Conservation (phyloP, 2,888 invertebrate species). For the Plebejus argus region DNA sequence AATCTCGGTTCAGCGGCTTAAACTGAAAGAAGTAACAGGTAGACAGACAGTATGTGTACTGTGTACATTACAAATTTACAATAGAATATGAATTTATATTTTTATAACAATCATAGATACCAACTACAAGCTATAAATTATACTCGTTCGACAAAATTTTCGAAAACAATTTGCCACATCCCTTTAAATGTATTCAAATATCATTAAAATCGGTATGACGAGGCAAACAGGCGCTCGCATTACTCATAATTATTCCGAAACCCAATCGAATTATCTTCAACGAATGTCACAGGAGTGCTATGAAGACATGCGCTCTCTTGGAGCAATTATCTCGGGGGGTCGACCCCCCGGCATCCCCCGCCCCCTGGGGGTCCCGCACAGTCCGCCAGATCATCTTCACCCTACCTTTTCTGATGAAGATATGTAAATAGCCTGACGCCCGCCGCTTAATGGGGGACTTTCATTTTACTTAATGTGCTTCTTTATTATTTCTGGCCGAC, state of each 20-base stretch:
- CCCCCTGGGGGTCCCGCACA: constrained; percentile 50
- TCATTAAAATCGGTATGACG: constrained; percentile 32
- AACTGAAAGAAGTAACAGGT: no score
- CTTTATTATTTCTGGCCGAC: constrained; percentile 18
- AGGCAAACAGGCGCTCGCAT: constrained; percentile 29
- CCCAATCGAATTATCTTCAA: constrained; percentile 70
- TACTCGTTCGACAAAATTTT: neutral
- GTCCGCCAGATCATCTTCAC: constrained; percentile 73
- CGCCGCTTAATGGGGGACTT: constrained; percentile 27
- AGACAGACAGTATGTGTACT: no score
- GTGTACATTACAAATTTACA: no score
- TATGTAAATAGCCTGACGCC: constrained; percentile 60
- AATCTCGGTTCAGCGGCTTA: no score
- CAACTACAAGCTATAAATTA: neutral
- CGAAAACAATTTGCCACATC: constrained; percentile 2
- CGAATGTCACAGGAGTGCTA: constrained; percentile 63
- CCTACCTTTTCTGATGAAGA: constrained; percentile 72
- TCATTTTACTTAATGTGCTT: constrained; percentile 30
- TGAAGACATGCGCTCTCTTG: constrained; percentile 68
- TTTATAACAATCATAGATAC: no score
- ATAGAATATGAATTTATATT: no score
- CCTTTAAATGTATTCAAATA: constrained; percentile 31
- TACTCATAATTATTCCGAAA: constrained; percentile 61
- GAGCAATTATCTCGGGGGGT: constrained; percentile 58
- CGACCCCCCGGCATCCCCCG: constrained; percentile 41